Percentiles rank a stretch among this genome's conserved stretches.
phyloP scores from a whole-genome alignment of 2,797 vertebrate species.

The Toxotes lorentzi region DNA sequence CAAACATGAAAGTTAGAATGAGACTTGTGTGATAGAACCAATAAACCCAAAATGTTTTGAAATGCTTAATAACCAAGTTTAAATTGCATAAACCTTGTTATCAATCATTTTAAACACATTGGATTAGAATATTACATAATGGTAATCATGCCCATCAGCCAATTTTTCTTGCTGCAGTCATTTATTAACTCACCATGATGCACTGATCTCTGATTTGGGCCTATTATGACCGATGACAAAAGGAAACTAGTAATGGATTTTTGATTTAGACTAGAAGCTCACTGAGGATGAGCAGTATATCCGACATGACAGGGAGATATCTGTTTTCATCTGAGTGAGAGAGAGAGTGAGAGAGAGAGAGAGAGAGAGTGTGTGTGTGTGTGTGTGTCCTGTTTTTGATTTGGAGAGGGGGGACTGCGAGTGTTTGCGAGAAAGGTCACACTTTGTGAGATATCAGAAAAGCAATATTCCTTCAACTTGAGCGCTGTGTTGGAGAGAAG shows the following conservation, averaged over 20 bases:
- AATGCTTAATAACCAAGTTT: too few relatives aligned
- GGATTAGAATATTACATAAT: conserved; percentile 58
- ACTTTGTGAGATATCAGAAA: conserved; percentile 72
- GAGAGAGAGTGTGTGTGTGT: conserved; percentile 5
- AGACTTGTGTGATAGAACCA: too few relatives aligned
- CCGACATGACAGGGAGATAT: conserved; percentile 66
- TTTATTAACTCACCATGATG: conserved; percentile 62
- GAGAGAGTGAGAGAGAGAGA: neutral
- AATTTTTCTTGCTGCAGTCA: conserved; percentile 64
- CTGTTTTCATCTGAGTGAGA: conserved; percentile 60
- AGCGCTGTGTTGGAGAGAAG: conserved; percentile 42
- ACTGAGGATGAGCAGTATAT: conserved; percentile 57
- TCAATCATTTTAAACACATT: too few relatives aligned
- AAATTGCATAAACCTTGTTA: too few relatives aligned
- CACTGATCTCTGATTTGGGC: conserved; percentile 68
- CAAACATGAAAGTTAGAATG: too few relatives aligned
- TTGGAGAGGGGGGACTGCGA: conserved; percentile 51
- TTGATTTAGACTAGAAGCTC: conserved; percentile 66
- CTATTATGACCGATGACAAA: conserved; percentile 67
- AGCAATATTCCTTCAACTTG: conserved; percentile 75
- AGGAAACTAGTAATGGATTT: conserved; percentile 74
- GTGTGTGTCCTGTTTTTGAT: conserved; percentile 47
- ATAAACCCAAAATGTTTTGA: too few relatives aligned
- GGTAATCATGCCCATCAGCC: conserved; percentile 53
- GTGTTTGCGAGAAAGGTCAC: conserved; percentile 70